A percentile compares a stretch with the other conserved stretches of the same genome.
These are phyloP conservation scores for Pinna nobilis DNA, from an alignment of 1,140 invertebrate genomes.

Conservation along the genomic window DNA sequence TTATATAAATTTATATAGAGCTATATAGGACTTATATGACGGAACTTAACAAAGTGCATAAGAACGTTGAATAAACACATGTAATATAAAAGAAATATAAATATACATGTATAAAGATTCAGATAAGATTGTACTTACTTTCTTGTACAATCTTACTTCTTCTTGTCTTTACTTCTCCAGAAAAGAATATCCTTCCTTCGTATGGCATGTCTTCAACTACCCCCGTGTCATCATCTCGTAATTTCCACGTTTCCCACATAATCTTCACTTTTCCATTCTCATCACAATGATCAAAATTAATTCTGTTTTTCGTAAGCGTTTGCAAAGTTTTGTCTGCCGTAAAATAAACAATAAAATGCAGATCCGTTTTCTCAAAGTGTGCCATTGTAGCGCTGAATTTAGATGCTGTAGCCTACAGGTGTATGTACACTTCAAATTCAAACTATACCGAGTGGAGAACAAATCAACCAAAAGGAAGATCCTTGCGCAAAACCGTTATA, in stretches of 20 bases:
- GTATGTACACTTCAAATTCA: neutral
- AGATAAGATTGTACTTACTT: too few relatives aligned
- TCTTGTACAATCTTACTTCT: too few relatives aligned
- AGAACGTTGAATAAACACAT: too few relatives aligned
- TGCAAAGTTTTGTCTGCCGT: neutral
- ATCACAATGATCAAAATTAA: neutral
- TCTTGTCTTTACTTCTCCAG: too few relatives aligned
- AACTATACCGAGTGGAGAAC: neutral
- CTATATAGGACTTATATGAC: too few relatives aligned
- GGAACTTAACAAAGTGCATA: too few relatives aligned
- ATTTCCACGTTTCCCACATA: neutral
- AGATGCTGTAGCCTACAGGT: neutral
- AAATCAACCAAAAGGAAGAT: neutral
- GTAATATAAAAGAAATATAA: too few relatives aligned
- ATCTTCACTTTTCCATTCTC: neutral
- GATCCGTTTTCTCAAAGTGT: neutral
- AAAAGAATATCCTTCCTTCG: neutral
- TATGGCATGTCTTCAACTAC: neutral
- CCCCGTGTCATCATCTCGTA: neutral
- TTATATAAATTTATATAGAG: too few relatives aligned
- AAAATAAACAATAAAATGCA: neutral
- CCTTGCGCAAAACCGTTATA: neutral
- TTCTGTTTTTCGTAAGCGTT: neutral
- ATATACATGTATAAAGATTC: too few relatives aligned
- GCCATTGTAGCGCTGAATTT: neutral